Evolutionary conservation across 2,113 vertebrate species (phyloP).

Genomic region (Equus przewalskii): DNA sequence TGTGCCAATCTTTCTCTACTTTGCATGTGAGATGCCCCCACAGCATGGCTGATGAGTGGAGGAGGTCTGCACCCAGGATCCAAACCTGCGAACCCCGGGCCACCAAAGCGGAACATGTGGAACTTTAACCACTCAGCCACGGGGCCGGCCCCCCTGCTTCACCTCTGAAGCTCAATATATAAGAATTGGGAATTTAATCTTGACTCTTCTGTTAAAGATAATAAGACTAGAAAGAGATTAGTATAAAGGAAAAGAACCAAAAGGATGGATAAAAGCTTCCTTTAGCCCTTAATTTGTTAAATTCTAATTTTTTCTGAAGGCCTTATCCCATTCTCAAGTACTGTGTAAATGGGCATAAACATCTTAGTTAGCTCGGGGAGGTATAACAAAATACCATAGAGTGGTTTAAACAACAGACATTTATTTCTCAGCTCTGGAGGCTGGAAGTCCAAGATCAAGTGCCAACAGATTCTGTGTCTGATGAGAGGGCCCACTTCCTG

Average conservation of each 20-base stretch:
- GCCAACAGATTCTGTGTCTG: neutral
- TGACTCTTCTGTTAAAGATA: neutral
- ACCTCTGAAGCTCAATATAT: neutral
- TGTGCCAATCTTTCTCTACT: no score
- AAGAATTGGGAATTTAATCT: neutral
- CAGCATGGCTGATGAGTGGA: no score
- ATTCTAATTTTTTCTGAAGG: neutral
- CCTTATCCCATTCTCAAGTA: neutral
- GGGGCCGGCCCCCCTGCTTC: no score
- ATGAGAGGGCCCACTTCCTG: neutral
- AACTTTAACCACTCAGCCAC: no score
- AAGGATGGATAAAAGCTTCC: neutral
- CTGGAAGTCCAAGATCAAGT: neutral
- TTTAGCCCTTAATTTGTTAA: neutral
- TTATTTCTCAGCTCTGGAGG: neutral
- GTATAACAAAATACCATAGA: neutral
- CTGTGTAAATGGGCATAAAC: neutral
- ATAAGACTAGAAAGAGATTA: constrained; percentile 19
- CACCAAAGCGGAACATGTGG: no score
- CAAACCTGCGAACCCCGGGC: no score
- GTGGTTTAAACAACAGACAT: neutral
- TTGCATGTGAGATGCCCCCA: no score
- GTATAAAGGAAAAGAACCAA: neutral
- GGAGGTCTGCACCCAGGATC: no score
- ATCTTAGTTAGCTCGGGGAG: neutral